phyloP scores from a whole-genome alignment of 1,140 invertebrate species.

The Pseudomyrmex flavicornis region DNA sequence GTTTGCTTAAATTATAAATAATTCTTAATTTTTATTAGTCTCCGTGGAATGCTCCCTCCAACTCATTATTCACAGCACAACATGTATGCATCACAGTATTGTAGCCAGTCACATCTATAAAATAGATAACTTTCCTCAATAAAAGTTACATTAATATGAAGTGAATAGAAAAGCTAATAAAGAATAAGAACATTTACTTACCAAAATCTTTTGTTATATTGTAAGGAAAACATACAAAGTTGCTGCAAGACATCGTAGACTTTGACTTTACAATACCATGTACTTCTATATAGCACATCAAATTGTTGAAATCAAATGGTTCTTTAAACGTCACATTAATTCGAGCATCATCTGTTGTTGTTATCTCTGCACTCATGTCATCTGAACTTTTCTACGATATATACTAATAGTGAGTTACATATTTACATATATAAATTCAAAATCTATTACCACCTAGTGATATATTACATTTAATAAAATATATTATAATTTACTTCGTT shows the following conservation, averaged over 20 bases:
- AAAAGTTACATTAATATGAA: no score
- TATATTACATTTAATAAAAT: no score
- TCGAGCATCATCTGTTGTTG: slow-evolving; percentile 75
- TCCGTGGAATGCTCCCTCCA: slow-evolving; percentile 2
- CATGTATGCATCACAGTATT: slow-evolving; percentile 71
- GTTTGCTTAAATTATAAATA: neutral
- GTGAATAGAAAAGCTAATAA: neutral
- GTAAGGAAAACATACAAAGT: slow-evolving; percentile 71
- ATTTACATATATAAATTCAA: neutral
- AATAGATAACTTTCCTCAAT: slow-evolving; percentile 1
- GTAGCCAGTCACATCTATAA: slow-evolving; percentile 76
- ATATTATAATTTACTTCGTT: no score
- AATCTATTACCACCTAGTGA: neutral
- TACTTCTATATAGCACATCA: slow-evolving; percentile 79
- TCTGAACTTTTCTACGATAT: slow-evolving; percentile 73
- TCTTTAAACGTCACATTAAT: slow-evolving; percentile 76
- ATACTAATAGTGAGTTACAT: no score
- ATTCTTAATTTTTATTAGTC: neutral
- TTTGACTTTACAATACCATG: slow-evolving; percentile 77
- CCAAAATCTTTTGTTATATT: slow-evolving; percentile 76
- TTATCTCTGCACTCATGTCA: slow-evolving; percentile 77
- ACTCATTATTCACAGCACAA: slow-evolving; percentile 66
- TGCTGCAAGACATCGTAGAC: slow-evolving; percentile 74
- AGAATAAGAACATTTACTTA: slow-evolving; percentile 61
- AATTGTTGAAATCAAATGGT: slow-evolving; percentile 69